Evolutionary conservation across 2,113 vertebrate species (phyloP).

Genomic region (Leucopsar rothschildi): DNA sequence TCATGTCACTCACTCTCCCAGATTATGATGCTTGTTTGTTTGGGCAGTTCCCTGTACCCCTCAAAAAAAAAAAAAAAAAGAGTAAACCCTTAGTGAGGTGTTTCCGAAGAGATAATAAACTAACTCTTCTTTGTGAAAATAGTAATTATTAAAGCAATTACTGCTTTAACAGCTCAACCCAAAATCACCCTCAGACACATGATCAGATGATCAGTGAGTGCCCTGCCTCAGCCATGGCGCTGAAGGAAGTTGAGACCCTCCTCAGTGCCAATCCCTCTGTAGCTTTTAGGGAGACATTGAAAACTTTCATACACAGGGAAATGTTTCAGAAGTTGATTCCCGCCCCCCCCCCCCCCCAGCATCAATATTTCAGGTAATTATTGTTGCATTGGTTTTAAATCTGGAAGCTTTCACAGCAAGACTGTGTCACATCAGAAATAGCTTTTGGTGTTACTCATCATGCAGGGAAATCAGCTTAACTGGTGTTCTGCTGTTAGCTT

Average conservation of each 20-base stretch:
- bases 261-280: neutral
- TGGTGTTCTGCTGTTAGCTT: neutral
- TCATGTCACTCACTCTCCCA: neutral
- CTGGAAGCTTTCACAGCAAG: neutral
- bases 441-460: neutral
- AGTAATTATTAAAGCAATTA: neutral
- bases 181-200: rapidly evolving
- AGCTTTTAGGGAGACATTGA: neutral
- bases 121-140: neutral
- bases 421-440: neutral
- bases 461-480: neutral
- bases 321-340: neutral
- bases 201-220: neutral
- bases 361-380: neutral
- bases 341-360: too few species aligned
- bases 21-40: neutral
- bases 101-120: neutral
- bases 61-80: too few species aligned
- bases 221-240: neutral
- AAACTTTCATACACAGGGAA: neutral
- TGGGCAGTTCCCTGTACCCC: neutral
- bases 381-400: neutral
- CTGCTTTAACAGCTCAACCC: neutral
- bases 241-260: neutral
- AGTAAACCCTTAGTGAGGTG: neutral